Evolutionary conservation across 2,797 vertebrate species (phyloP).

Genomic region (Sebastes trivittatus): DNA sequence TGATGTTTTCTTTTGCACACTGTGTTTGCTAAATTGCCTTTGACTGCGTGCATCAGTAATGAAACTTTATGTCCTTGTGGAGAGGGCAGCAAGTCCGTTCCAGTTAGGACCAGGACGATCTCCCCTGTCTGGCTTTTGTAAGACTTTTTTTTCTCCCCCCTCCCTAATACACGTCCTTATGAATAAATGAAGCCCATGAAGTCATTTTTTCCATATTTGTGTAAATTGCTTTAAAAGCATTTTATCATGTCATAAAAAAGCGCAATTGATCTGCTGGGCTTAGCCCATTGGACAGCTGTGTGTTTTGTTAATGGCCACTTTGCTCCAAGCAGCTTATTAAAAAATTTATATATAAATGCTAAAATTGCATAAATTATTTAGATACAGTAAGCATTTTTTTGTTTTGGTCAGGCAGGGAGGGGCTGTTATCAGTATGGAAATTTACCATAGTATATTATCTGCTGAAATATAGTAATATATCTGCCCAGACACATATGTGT

Average conservation of each 20-base stretch:
- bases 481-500: conserved; percentile 80
- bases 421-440: conserved; percentile 83
- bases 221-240: conserved; percentile 99
- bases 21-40: conserved; percentile 99
- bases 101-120: conserved; percentile 94
- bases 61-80: conserved; percentile 99
- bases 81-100: conserved; percentile 97
- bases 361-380: conserved; percentile 99
- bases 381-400: conserved; percentile 98
- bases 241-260: conserved; percentile 99
- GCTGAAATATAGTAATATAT: conserved; percentile 82
- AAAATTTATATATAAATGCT: conserved; percentile 99
- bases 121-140: conserved; percentile 84
- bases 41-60: conserved; percentile 99
- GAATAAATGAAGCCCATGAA: conserved; percentile 90
- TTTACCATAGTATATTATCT: conserved; percentile 81
- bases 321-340: conserved; percentile 99
- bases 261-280: conserved; percentile 98
- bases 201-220: conserved; percentile 97
- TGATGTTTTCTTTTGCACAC: conserved; percentile 98
- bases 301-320: conserved; percentile 99
- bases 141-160: conserved; percentile 63
- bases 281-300: conserved; percentile 99
- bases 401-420: conserved; percentile 77
- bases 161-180: conserved; percentile 84